phyloP scores from a whole-genome alignment of 2,888 invertebrate species.

The Salticus scenicus region DNA sequence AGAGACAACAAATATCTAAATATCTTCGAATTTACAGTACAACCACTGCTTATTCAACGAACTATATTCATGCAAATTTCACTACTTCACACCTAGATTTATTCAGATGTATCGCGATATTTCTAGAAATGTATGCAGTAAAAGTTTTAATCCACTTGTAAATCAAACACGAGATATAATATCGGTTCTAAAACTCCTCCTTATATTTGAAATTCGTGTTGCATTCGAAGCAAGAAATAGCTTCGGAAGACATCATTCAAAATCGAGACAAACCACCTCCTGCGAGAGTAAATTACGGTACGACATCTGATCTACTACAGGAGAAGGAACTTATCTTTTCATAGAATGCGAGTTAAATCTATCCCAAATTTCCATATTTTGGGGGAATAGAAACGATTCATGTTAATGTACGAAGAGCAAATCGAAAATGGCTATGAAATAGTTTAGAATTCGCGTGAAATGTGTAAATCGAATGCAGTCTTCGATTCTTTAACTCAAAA shows the following conservation, averaged over 20 bases:
- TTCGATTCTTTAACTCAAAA: too few species aligned
- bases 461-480: too few species aligned
- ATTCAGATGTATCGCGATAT: neutral
- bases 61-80: neutral
- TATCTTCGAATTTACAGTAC: too few species aligned
- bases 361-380: neutral
- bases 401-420: neutral
- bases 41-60: too few species aligned
- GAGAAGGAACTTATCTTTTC: neutral
- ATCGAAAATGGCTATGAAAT: neutral
- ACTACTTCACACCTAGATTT: neutral
- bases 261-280: neutral
- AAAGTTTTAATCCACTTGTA: neutral
- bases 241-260: neutral
- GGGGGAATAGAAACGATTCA: neutral
- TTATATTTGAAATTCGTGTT: neutral
- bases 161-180: neutral
- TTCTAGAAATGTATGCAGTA: too few species aligned
- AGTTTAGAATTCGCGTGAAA: neutral
- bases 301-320: neutral
- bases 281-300: neutral
- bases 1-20: too few species aligned
- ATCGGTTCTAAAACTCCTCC: neutral
- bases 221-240: neutral
- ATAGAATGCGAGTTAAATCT: neutral